Conservation (phyloP, 1,140 invertebrate genomes). For the Drosophila erecta region DNA sequence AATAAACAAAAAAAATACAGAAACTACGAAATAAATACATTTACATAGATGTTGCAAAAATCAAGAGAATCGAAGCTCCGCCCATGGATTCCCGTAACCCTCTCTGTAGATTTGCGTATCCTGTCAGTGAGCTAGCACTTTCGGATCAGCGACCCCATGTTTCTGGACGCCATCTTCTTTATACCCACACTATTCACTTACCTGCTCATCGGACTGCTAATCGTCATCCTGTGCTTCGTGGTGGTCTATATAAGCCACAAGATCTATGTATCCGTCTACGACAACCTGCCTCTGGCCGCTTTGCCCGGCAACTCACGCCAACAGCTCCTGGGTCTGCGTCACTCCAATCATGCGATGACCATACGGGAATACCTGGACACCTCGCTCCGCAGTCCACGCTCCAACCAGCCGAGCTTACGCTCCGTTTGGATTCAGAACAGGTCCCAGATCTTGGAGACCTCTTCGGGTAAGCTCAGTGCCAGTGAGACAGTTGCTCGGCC, state of each 20-base stretch:
- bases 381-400: constrained; percentile 13
- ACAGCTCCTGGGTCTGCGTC: neutral
- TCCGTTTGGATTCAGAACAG: constrained; percentile 62
- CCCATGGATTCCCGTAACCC: constrained; percentile 25
- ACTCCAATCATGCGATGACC: constrained; percentile 25
- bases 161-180: constrained; percentile 77
- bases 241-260: constrained; percentile 81
- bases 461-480: constrained; percentile 50
- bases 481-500: neutral
- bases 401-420: constrained; percentile 26
- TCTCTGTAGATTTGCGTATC: constrained; percentile 29
- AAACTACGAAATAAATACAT: constrained; percentile 79
- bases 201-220: constrained; percentile 68
- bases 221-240: constrained; percentile 77
- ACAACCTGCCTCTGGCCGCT: constrained; percentile 69
- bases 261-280: constrained; percentile 76
- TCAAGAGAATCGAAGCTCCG: constrained; percentile 24
- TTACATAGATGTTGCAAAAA: constrained; percentile 83
- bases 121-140: constrained; percentile 21
- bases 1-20: constrained; percentile 39
- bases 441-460: constrained; percentile 41
- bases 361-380: constrained; percentile 21
- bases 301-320: constrained; percentile 14
- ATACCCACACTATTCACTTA: constrained; percentile 82
- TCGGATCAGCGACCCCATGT: constrained; percentile 48